Percentiles rank a stretch among this genome's conserved stretches.
These are phyloP conservation scores for Spermophilus dauricus DNA, from an alignment of 2,113 vertebrate genomes.

Conservation along the genomic window DNA sequence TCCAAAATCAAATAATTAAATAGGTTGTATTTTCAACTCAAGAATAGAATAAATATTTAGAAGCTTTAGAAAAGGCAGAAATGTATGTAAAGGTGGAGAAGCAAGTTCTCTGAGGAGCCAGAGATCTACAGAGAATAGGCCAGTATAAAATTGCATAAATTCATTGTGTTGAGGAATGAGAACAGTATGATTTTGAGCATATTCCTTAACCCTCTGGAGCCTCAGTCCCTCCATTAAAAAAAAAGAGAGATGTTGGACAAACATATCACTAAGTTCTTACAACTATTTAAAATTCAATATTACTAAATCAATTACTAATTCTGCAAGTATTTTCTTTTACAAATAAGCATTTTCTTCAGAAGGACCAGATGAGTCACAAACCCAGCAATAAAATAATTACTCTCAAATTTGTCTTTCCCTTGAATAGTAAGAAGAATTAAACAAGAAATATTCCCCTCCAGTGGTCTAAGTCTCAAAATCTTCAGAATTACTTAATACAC, in stretches of 20 bases:
- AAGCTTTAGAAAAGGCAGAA: background rate
- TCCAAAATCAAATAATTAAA: background rate
- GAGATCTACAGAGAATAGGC: background rate
- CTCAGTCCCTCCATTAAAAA: background rate
- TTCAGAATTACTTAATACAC: background rate
- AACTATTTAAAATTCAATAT: background rate
- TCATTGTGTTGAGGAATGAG: background rate
- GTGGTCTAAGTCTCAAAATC: background rate
- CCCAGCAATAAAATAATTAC: background rate
- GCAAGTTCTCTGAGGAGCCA: background rate
- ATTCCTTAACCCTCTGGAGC: background rate
- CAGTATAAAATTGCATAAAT: background rate
- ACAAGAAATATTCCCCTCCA: background rate
- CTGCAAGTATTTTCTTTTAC: background rate
- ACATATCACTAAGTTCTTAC: background rate
- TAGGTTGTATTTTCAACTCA: background rate
- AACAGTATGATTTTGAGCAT: background rate
- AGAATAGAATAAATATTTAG: background rate
- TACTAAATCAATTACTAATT: background rate
- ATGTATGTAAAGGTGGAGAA: background rate
- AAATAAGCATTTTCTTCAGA: slow-evolving; percentile 33
- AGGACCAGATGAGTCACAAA: background rate
- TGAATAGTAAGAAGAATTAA: background rate
- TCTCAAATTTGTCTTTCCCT: background rate
- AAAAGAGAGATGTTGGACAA: background rate